Evolutionary conservation across 2,113 vertebrate genomes (phyloP).

Genomic region (Mixornis gularis): DNA sequence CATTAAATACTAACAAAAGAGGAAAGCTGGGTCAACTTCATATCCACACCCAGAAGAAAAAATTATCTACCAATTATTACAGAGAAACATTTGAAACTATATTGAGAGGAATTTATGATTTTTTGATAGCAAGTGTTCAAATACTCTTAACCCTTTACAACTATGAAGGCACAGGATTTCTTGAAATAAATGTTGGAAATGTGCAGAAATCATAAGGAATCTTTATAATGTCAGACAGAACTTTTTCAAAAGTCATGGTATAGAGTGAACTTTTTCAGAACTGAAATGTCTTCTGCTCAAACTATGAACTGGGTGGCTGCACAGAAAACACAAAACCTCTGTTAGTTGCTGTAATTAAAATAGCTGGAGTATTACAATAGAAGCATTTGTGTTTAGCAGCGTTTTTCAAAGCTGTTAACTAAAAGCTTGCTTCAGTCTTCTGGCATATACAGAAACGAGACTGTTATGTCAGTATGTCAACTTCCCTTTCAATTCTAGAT

Average conservation of each 20-base stretch:
- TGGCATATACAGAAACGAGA: not conserved
- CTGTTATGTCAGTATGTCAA: not conserved
- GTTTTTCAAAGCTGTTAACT: not conserved
- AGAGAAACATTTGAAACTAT: not conserved
- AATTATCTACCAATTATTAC: not conserved
- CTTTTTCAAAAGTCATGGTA: not conserved
- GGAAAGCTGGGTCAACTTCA: not conserved
- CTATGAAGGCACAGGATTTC: not conserved
- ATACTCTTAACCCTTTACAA: not conserved
- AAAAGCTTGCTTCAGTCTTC: not conserved
- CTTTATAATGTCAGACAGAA: not conserved
- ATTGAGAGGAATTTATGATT: not conserved
- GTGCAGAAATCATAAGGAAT: not conserved
- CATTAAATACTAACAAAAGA: not conserved
- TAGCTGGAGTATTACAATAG: slow-evolving; percentile 6
- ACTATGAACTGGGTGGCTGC: not conserved
- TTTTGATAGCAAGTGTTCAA: not conserved
- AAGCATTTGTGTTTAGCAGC: not conserved
- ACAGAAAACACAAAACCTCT: not conserved
- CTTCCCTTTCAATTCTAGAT: not conserved
- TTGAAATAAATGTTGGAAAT: not conserved
- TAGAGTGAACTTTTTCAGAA: not conserved
- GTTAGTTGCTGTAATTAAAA: not conserved
- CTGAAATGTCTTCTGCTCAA: not conserved
- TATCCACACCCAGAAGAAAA: not conserved